phyloP scores from a whole-genome alignment of 2,797 vertebrate species.

The Peromyscus eremicus region DNA sequence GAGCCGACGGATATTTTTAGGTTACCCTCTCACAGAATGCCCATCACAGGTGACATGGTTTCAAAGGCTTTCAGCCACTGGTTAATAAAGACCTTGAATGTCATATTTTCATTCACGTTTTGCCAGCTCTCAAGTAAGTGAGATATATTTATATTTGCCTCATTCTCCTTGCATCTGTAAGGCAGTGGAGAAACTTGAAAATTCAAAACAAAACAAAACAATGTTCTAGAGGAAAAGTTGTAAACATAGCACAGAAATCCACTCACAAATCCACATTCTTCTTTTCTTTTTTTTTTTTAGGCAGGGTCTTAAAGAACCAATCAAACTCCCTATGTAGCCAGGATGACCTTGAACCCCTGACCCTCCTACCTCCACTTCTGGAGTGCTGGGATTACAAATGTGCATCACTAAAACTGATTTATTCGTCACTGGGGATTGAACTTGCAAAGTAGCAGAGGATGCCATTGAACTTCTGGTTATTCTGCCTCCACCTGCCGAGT shows the following conservation, averaged over 20 bases:
- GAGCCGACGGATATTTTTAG: constrained; percentile 60
- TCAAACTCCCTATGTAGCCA: not conserved
- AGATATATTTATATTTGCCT: constrained; percentile 2
- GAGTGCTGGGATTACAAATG: not conserved
- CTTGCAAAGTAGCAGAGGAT: not conserved
- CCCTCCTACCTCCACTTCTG: not conserved
- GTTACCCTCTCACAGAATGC: constrained; percentile 44
- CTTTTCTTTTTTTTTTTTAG: not conserved
- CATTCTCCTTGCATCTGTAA: not conserved
- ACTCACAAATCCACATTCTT: not conserved
- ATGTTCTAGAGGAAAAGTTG: constrained; percentile 4
- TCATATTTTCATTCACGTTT: constrained; percentile 8
- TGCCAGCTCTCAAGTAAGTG: constrained; percentile 28
- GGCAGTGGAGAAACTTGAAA: not conserved
- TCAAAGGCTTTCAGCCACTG: constrained; percentile 14
- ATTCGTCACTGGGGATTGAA: not conserved
- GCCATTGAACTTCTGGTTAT: not conserved
- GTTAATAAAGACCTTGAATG: not conserved
- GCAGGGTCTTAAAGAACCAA: not conserved
- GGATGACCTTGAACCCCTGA: not conserved
- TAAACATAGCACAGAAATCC: not conserved
- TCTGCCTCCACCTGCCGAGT: not conserved
- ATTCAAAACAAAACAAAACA: constrained; percentile 51
- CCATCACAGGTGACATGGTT: constrained; percentile 28
- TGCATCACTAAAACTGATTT: not conserved